Evolutionary conservation across 2,888 invertebrate species (phyloP).

Genomic region (Acanthosepion lycidas): DNA sequence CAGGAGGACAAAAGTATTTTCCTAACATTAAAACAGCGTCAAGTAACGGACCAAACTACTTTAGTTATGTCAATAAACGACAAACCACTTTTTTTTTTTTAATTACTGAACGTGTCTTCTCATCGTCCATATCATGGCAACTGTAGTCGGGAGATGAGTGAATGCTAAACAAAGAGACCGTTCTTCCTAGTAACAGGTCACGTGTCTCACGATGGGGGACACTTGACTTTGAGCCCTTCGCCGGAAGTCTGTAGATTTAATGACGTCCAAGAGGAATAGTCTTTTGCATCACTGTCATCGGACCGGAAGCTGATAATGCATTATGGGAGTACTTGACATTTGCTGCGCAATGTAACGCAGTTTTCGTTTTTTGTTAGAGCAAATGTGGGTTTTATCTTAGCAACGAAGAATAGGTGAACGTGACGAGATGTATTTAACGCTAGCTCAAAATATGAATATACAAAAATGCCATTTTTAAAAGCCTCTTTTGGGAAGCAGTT

Average conservation of each 20-base stretch:
- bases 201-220: background rate
- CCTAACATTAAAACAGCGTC: no score
- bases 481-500: no score
- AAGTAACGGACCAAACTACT: no score
- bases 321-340: slow-evolving; percentile 22
- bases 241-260: background rate
- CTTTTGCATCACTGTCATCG: background rate
- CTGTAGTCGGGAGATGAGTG: background rate
- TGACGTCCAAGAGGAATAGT: background rate
- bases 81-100: no score
- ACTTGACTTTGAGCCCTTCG: background rate
- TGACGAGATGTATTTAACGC: background rate
- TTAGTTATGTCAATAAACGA: no score
- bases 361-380: background rate
- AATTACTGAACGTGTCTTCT: background rate
- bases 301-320: background rate
- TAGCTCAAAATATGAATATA: background rate
- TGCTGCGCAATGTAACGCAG: background rate
- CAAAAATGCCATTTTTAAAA: background rate
- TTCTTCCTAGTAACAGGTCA: slow-evolving; percentile 8
- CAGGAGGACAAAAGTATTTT: no score
- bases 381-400: background rate
- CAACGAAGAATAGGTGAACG: background rate
- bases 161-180: background rate
- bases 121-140: background rate